These are phyloP conservation scores for Cydia amplana DNA, from an alignment of 1,140 invertebrate genomes.

Conservation along the genomic window DNA sequence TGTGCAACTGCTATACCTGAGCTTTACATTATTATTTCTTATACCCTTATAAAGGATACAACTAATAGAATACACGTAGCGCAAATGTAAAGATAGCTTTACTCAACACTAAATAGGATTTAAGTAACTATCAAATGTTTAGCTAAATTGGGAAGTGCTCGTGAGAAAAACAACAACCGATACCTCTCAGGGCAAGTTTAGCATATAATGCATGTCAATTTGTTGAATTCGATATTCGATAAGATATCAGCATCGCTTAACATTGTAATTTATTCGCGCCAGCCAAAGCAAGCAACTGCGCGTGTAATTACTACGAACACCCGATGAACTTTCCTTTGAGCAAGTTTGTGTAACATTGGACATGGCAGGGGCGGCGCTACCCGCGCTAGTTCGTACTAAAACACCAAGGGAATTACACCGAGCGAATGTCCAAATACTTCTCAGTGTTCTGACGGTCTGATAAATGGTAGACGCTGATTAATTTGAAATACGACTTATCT, in stretches of 20 bases:
- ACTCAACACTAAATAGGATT: not conserved
- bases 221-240: not conserved
- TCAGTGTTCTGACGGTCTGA: no score
- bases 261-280: slow-evolving; percentile 31
- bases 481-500: not conserved
- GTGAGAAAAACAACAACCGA: slow-evolving; percentile 6
- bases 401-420: not conserved
- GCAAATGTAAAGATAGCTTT: not conserved
- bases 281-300: slow-evolving; percentile 25
- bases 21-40: not conserved
- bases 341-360: slow-evolving; percentile 19
- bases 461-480: no score
- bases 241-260: slow-evolving; percentile 12
- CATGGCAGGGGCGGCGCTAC: not conserved
- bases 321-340: slow-evolving; percentile 28
- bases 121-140: not conserved
- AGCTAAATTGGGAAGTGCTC: not conserved
- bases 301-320: slow-evolving; percentile 26
- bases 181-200: not conserved
- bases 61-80: no score
- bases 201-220: slow-evolving; percentile 27
- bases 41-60: not conserved
- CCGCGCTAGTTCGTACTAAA: not conserved
- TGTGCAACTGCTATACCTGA: not conserved
- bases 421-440: not conserved